A percentile compares a stretch with the other conserved stretches of the same genome.
phyloP scores from a whole-genome alignment of 1,140 invertebrate genomes.

The Ptiloglossa arizonensis region DNA sequence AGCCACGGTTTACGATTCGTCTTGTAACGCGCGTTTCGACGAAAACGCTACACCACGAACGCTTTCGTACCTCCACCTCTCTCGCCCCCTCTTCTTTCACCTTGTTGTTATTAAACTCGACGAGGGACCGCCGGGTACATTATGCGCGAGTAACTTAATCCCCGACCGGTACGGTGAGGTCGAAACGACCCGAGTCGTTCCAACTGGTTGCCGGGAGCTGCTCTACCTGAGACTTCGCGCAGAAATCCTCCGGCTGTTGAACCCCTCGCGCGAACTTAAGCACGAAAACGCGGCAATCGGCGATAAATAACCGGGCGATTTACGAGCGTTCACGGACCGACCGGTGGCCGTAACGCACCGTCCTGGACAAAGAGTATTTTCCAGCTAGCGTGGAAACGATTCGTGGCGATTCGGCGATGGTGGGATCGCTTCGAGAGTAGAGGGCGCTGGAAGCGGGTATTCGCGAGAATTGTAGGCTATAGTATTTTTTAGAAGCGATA shows the following conservation, averaged over 20 bases:
- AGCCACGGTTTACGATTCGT: background rate
- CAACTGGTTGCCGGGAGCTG: background rate
- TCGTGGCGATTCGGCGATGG: too few species aligned
- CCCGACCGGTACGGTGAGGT: constrained; percentile 1
- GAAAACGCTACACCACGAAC: too few species aligned
- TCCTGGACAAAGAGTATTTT: too few species aligned
- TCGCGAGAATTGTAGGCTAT: too few species aligned
- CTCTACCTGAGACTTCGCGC: background rate
- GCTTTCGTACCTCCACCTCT: too few species aligned
- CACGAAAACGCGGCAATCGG: background rate
- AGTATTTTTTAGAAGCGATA: too few species aligned
- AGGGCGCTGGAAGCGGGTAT: too few species aligned
- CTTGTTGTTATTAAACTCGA: background rate
- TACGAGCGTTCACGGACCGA: too few species aligned
- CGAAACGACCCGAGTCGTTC: constrained; percentile 19
- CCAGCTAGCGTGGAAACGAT: too few species aligned
- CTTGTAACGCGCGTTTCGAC: background rate
- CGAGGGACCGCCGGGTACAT: background rate
- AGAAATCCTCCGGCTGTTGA: background rate
- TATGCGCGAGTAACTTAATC: constrained; percentile 24
- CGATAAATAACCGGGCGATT: too few species aligned
- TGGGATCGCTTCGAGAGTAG: too few species aligned
- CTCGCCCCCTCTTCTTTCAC: background rate
- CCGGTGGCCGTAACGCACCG: too few species aligned
- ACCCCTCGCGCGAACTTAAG: background rate